Evolutionary conservation across 2,888 invertebrate species (phyloP).

Genomic region (Drosophila borealis): DNA sequence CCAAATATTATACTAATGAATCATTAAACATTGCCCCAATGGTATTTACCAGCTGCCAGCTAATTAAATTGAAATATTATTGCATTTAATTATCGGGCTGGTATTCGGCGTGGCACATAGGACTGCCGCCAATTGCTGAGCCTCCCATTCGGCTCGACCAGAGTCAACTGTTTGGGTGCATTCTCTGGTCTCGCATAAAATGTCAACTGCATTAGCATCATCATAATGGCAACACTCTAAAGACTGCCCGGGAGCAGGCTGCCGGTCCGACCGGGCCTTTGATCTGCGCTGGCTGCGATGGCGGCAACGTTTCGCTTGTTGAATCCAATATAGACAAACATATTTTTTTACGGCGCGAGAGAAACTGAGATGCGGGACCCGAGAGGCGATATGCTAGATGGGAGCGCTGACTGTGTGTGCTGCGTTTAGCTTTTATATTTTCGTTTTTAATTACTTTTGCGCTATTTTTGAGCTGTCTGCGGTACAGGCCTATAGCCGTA

Average conservation of each 20-base stretch:
- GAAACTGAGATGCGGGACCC: conserved; percentile 18
- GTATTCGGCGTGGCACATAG: conserved; percentile 19
- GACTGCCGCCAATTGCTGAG: conserved; percentile 22
- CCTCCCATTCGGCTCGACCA: conserved; percentile 23
- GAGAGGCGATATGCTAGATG: conserved; percentile 5
- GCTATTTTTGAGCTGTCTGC: conserved; percentile 77
- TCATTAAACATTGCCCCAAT: conserved; percentile 50
- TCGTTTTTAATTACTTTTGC: conserved; percentile 80
- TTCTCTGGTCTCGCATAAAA: conserved; percentile 67
- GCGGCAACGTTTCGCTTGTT: conserved; percentile 71
- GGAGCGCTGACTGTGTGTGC: conserved; percentile 39
- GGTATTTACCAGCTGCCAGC: conserved; percentile 64
- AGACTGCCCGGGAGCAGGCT: conserved; percentile 44
- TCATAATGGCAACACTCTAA: conserved; percentile 70
- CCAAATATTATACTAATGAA: conserved; percentile 59
- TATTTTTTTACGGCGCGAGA: conserved; percentile 62
- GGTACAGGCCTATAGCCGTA: conserved; percentile 22
- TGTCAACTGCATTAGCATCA: conserved; percentile 80
- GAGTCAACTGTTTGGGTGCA: conserved; percentile 32
- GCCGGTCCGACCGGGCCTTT: conserved; percentile 50
- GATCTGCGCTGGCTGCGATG: conserved; percentile 48
- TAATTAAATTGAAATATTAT: conserved; percentile 79
- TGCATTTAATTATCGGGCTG: conserved; percentile 67
- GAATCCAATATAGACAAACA: conserved; percentile 75
- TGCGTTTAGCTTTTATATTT: conserved; percentile 68